phyloP scores from a whole-genome alignment of 2,888 invertebrate genomes.

The Muscina levida region DNA sequence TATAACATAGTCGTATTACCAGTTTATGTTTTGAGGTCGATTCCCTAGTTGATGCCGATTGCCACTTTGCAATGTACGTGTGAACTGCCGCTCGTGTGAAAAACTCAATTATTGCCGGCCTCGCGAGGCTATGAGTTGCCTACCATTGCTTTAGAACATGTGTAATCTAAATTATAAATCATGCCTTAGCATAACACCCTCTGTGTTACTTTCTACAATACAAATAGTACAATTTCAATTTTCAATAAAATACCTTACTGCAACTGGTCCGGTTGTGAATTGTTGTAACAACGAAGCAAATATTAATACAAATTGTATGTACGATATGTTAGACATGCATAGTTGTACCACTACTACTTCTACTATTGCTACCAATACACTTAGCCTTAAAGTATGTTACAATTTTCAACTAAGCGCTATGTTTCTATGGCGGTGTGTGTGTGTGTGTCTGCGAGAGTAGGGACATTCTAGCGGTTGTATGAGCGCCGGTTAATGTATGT shows the following conservation, averaged over 20 bases:
- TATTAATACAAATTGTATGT: slow-evolving; percentile 9
- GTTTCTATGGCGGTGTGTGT: background rate
- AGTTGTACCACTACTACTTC: background rate
- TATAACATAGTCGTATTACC: no score
- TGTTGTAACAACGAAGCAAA: slow-evolving; percentile 12
- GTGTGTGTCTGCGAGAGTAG: background rate
- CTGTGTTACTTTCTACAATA: background rate
- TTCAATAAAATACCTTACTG: slow-evolving; percentile 33
- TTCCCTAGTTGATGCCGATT: no score
- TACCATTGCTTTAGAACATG: no score
- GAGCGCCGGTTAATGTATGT: no score
- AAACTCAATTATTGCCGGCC: no score
- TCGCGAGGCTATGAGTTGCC: no score
- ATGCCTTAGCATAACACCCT: background rate
- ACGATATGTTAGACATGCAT: background rate
- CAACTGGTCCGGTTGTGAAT: slow-evolving; percentile 5
- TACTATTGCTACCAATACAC: slow-evolving; percentile 9
- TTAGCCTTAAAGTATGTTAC: slow-evolving; percentile 29
- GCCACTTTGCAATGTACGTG: no score
- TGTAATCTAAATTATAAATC: background rate
- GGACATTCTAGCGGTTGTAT: no score
- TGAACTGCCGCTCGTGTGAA: no score
- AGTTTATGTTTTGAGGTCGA: no score
- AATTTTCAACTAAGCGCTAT: background rate
- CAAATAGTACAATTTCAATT: slow-evolving; percentile 9